phyloP scores from a whole-genome alignment of 2,888 invertebrate genomes.

The Leptinotarsa rubiginosa region DNA sequence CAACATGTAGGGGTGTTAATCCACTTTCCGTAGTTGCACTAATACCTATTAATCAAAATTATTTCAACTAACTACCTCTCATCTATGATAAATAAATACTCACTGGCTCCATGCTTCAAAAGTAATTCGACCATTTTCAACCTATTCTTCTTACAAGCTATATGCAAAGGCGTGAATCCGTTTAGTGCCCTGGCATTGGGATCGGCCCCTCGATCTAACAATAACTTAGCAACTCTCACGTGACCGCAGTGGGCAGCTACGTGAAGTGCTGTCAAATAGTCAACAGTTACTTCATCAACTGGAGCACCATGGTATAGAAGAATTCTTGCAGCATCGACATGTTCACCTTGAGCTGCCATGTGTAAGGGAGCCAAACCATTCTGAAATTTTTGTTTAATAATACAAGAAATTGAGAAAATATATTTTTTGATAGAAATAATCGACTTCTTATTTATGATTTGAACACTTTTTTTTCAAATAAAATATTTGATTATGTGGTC shows the following conservation, averaged over 20 bases:
- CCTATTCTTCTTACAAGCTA: conserved; percentile 98
- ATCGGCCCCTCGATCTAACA: conserved; percentile 95
- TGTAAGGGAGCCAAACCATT: conserved; percentile 96
- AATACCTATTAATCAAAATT: conserved; percentile 66
- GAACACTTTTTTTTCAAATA: too few species aligned
- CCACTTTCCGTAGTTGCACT: conserved; percentile 83
- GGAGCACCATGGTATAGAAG: conserved; percentile 93
- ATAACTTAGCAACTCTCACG: conserved; percentile 90
- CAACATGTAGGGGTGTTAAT: conserved; percentile 96
- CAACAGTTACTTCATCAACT: conserved; percentile 99
- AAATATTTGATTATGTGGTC: too few species aligned
- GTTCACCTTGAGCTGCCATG: conserved; percentile 99
- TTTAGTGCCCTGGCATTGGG: conserved; percentile 96
- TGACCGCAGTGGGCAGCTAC: conserved; percentile 96
- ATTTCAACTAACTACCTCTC: background rate
- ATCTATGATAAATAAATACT: conserved; percentile 55
- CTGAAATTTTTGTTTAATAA: conserved; percentile 63
- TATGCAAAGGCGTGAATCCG: conserved; percentile 97
- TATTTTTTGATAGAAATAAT: too few species aligned
- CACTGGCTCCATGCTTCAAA: conserved; percentile 92
- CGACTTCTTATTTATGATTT: too few species aligned
- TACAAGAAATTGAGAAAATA: too few species aligned
- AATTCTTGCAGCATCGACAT: conserved; percentile 94
- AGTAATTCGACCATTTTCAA: conserved; percentile 96
- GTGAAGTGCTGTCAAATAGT: conserved; percentile 96